Percentiles rank a stretch among this genome's conserved stretches.
These are phyloP conservation scores for Hydropsyche betteni DNA, from an alignment of 2,888 invertebrate genomes.

Conservation along the genomic window DNA sequence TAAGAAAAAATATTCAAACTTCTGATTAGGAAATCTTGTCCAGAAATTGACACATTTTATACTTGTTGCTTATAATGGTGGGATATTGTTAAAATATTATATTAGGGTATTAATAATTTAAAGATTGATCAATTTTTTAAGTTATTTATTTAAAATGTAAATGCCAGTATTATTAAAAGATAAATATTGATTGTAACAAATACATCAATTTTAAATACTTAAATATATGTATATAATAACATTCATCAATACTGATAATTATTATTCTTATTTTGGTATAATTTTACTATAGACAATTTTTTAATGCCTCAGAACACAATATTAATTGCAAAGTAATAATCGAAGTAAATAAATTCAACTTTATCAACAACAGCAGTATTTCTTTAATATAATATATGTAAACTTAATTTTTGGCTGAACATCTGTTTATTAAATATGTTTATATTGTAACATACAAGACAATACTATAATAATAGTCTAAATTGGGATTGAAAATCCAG, in stretches of 20 bases:
- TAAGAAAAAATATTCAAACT: no score
- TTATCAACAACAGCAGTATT: neutral
- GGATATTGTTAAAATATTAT: no score
- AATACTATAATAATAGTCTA: neutral
- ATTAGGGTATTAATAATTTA: no score
- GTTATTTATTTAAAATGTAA: slow-evolving; percentile 27
- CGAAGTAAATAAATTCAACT: neutral
- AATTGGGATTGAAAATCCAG: neutral
- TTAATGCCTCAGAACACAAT: neutral
- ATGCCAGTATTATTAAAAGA: slow-evolving; percentile 34
- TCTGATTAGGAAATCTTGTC: no score
- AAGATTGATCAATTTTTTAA: neutral
- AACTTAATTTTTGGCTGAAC: neutral
- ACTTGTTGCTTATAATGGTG: no score
- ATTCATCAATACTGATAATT: slow-evolving; percentile 29
- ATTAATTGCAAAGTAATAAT: neutral
- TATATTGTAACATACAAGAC: neutral
- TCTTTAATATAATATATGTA: neutral
- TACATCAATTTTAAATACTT: slow-evolving; percentile 36
- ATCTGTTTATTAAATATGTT: neutral
- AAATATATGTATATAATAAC: slow-evolving; percentile 12
- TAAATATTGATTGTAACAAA: slow-evolving; percentile 18
- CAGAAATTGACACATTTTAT: no score
- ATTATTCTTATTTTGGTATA: neutral
- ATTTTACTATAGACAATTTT: neutral